phyloP scores from a whole-genome alignment of 2,113 vertebrate species.

The Lepus americanus region DNA sequence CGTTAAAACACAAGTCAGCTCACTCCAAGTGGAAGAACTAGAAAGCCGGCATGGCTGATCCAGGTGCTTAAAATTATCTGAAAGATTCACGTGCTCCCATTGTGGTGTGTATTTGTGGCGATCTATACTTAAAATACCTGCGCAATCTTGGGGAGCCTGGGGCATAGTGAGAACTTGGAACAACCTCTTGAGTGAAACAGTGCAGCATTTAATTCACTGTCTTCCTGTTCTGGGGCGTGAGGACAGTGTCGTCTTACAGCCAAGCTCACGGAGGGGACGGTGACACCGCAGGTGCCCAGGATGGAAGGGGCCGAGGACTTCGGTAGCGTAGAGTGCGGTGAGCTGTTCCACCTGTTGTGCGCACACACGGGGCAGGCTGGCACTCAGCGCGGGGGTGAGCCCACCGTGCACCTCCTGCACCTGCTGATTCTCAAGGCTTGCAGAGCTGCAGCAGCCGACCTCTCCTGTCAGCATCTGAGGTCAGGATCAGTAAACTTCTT shows the following conservation, averaged over 20 bases:
- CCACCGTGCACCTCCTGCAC: too few species aligned
- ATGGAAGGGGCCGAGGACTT: neutral
- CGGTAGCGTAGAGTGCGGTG: neutral
- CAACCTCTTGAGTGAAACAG: constrained; percentile 77
- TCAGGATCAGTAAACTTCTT: too few species aligned
- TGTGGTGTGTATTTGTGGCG: constrained; percentile 61
- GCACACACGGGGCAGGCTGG: too few species aligned
- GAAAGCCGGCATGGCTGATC: neutral
- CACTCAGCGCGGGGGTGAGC: too few species aligned
- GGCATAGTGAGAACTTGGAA: constrained; percentile 67
- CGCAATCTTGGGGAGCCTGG: constrained; percentile 58
- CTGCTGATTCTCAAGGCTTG: neutral
- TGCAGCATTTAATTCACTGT: constrained; percentile 72
- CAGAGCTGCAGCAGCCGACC: neutral
- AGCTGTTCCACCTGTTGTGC: too few species aligned
- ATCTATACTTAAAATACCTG: constrained; percentile 78
- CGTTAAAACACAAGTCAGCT: neutral
- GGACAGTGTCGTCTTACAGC: constrained; percentile 77
- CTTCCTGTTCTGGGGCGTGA: constrained; percentile 1
- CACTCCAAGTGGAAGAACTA: neutral
- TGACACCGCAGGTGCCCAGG: neutral
- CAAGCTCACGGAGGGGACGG: constrained; percentile 73
- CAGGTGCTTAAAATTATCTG: constrained; percentile 54
- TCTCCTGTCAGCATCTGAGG: neutral
- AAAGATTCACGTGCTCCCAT: constrained; percentile 65